A percentile compares a stretch with the other conserved stretches of the same genome.
These are phyloP conservation scores for Neopelma chrysocephalum DNA, from an alignment of 2,797 vertebrate genomes.

Conservation along the genomic window DNA sequence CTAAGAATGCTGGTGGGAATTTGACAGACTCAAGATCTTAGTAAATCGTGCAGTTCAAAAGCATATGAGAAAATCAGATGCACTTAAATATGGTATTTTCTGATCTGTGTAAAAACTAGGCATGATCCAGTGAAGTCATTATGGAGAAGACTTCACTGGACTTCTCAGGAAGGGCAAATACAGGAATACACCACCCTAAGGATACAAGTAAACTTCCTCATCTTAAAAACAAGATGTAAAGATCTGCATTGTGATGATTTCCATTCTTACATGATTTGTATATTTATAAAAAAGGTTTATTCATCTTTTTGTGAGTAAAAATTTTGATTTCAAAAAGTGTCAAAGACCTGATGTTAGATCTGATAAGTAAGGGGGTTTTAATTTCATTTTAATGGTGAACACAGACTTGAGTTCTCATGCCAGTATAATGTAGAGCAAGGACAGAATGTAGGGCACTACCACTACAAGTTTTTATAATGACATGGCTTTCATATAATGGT, in stretches of 20 bases:
- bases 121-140: background rate
- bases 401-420: background rate
- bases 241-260: background rate
- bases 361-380: rapidly evolving
- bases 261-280: background rate
- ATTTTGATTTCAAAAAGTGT: background rate
- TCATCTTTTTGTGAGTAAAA: background rate
- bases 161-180: background rate
- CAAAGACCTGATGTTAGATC: background rate
- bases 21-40: background rate
- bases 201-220: background rate
- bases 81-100: background rate
- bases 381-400: background rate
- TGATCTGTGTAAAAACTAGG: background rate
- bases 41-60: background rate
- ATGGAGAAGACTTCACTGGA: background rate
- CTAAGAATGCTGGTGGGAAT: background rate
- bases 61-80: background rate
- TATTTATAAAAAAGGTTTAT: background rate
- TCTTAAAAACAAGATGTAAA: background rate
- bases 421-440: background rate
- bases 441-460: background rate
- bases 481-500: background rate
- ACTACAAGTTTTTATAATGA: background rate
- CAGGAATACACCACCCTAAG: background rate